A percentile compares a stretch with the other conserved stretches of the same genome.
Conservation (phyloP, 1,140 invertebrate species). For the Wiebesia pumilae region DNA sequence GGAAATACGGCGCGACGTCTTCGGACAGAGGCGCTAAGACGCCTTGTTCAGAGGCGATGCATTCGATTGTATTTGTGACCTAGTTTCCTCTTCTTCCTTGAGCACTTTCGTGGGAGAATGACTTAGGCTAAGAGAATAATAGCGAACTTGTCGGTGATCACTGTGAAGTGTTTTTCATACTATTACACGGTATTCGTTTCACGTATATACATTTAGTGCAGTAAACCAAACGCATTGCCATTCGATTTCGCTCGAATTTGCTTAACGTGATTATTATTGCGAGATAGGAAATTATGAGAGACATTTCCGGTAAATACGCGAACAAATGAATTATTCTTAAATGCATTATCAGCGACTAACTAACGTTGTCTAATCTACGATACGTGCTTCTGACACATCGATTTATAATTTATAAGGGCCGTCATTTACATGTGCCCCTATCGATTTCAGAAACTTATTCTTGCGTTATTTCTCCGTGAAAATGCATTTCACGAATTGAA, state of each 20-base stretch:
- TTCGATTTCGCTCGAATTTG: background rate
- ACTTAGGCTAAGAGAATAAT: background rate
- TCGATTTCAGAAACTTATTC: too few relatives aligned
- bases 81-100: constrained; percentile 28
- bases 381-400: too few relatives aligned
- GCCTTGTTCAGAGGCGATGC: background rate
- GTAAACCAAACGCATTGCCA: background rate
- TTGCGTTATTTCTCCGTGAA: too few relatives aligned
- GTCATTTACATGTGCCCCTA: too few relatives aligned
- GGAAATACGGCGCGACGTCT: background rate
- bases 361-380: too few relatives aligned
- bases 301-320: background rate
- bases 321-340: background rate
- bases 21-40: constrained; percentile 7
- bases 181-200: background rate
- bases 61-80: constrained; percentile 10
- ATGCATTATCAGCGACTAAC: too few relatives aligned
- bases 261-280: background rate
- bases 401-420: too few relatives aligned
- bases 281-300: background rate
- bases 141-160: background rate
- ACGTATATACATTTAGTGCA: background rate
- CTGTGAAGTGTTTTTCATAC: background rate
- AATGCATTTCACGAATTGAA: too few relatives aligned
- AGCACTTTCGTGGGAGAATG: constrained; percentile 26